These are phyloP conservation scores for Chelidonichthys spinosus DNA, from an alignment of 2,797 vertebrate species.

Conservation along the genomic window DNA sequence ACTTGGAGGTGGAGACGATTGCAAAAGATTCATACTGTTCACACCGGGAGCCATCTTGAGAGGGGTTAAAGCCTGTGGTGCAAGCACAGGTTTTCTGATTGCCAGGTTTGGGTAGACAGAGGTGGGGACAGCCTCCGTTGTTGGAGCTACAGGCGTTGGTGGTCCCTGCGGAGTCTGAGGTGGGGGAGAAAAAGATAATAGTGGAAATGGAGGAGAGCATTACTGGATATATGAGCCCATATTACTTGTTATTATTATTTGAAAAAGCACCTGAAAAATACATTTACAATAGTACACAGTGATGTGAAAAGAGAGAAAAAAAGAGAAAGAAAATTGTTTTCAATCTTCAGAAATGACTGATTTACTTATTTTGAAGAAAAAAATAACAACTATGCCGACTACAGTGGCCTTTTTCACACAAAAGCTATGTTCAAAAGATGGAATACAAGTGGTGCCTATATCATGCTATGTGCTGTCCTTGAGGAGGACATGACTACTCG, in stretches of 20 bases:
- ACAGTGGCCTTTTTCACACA: not conserved
- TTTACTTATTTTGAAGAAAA: not conserved
- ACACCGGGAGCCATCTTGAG: conserved; percentile 75
- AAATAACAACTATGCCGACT: not conserved
- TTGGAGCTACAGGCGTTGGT: conserved; percentile 80
- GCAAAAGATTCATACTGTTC: conserved; percentile 82
- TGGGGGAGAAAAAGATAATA: not conserved
- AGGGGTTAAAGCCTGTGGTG: conserved; percentile 79
- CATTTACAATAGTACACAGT: too few species aligned
- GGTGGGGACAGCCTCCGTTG: conserved; percentile 82
- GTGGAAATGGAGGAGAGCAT: not conserved
- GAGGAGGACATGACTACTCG: conserved; percentile 12
- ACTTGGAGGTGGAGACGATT: conserved; percentile 69
- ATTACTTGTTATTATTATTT: not conserved
- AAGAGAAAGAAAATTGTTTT: not conserved
- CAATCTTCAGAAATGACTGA: not conserved
- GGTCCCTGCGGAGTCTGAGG: conserved; percentile 76
- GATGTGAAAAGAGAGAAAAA: not conserved
- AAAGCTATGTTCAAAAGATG: not conserved
- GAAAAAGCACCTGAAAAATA: not conserved
- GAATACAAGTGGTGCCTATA: conserved; percentile 11
- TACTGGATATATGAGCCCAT: not conserved
- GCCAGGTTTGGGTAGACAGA: conserved; percentile 81
- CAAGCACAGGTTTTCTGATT: conserved; percentile 80
- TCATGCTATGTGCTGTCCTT: conserved; percentile 33